Conservation (phyloP, 2,113 vertebrate genomes). For the Channa maculata region DNA sequence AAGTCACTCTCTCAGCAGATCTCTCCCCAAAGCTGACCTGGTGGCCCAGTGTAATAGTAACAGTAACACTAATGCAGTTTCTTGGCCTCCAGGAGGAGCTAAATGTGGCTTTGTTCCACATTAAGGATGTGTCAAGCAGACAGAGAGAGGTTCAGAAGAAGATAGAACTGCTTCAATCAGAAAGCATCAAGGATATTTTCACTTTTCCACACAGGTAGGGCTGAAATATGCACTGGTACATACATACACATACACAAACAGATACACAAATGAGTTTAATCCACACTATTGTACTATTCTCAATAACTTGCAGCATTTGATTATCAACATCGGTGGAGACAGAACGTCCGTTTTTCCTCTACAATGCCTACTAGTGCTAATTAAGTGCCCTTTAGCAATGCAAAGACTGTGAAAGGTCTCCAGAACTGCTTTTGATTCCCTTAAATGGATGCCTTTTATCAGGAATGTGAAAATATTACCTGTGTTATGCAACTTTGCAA, state of each 20-base stretch:
- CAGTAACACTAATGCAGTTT: not conserved
- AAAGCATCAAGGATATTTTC: slow-evolving; percentile 80
- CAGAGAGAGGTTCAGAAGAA: slow-evolving; percentile 91
- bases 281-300: not conserved
- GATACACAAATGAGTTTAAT: not conserved
- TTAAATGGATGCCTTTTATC: not conserved
- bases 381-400: no score
- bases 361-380: no score
- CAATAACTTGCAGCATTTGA: no score
- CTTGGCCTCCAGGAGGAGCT: slow-evolving; percentile 88
- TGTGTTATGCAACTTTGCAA: not conserved
- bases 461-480: not conserved
- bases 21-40: not conserved
- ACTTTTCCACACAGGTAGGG: slow-evolving; percentile 70
- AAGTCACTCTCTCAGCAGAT: not conserved
- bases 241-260: not conserved
- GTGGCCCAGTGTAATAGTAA: not conserved
- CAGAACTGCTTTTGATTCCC: not conserved
- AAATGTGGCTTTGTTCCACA: slow-evolving; percentile 89
- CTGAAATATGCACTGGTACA: not conserved
- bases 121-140: slow-evolving; percentile 90
- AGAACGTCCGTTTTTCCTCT: no score
- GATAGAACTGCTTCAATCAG: slow-evolving; percentile 89
- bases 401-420: not conserved
- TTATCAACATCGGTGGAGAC: no score